Evolutionary conservation across 2,888 invertebrate genomes (phyloP).

Genomic region (Drosophila austrosaltans): DNA sequence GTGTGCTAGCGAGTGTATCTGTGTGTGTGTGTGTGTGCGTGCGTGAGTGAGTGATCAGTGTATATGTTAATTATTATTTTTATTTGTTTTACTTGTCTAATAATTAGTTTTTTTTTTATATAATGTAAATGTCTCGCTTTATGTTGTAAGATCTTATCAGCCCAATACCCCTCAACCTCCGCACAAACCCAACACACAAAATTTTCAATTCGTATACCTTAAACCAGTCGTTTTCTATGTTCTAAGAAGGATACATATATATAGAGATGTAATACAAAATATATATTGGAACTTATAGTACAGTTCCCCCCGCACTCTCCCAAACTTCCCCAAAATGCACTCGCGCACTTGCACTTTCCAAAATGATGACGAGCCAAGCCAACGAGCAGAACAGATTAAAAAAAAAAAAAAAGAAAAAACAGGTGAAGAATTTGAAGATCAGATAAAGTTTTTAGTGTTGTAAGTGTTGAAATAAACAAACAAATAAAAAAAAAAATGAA

Average conservation of each 20-base stretch:
- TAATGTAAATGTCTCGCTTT: constrained; percentile 42
- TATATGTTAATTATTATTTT: constrained; percentile 23
- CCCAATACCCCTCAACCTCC: constrained; percentile 5
- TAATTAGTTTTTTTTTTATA: constrained; percentile 35
- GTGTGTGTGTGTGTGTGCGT: neutral
- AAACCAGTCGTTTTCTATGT: constrained; percentile 2
- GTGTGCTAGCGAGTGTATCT: neutral
- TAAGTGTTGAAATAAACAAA: constrained; percentile 57
- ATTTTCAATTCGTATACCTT: neutral
- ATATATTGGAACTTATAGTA: constrained; percentile 4
- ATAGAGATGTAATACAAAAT: neutral
- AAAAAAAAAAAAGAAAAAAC: neutral
- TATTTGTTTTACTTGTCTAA: constrained; percentile 41
- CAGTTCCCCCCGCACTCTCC: constrained; percentile 5
- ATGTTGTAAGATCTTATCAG: constrained; percentile 30
- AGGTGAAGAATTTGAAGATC: constrained; percentile 21
- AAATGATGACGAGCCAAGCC: constrained; percentile 37
- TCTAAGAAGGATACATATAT: neutral
- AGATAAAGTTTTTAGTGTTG: constrained; percentile 62
- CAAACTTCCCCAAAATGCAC: neutral
- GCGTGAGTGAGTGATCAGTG: neutral
- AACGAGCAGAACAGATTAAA: constrained; percentile 8
- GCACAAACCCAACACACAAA: neutral
- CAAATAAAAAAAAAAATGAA: constrained; percentile 10
- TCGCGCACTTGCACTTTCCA: neutral